Evolutionary conservation across 2,113 vertebrate species (phyloP).

Genomic region (Upupa epops): DNA sequence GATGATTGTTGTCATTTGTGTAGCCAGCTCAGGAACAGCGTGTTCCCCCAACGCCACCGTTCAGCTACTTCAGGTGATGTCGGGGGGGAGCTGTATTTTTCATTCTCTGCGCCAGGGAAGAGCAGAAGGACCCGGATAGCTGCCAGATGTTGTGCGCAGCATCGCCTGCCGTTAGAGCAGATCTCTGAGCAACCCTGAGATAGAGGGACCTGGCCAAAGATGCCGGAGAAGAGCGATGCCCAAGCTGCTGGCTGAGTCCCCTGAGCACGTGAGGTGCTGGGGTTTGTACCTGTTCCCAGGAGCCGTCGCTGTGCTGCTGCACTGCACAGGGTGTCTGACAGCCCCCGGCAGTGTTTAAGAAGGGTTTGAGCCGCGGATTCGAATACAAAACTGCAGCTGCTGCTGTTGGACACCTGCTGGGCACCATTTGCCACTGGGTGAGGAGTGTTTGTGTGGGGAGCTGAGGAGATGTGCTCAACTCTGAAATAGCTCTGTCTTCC

Average conservation of each 20-base stretch:
- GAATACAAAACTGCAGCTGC: neutral
- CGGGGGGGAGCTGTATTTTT: neutral
- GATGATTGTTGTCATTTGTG: neutral
- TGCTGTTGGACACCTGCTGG: neutral
- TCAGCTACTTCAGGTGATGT: neutral
- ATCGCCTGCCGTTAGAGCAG: neutral
- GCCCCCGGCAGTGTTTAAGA: fast-evolving
- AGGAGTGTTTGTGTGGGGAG: slow-evolving; percentile 44
- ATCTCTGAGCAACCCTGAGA: neutral
- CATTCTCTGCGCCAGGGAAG: neutral
- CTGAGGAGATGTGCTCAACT: slow-evolving; percentile 13
- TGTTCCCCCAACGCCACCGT: neutral
- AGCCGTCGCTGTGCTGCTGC: neutral
- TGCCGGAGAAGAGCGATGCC: neutral
- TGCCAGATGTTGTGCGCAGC: neutral
- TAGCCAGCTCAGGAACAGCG: neutral
- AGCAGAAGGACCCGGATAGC: neutral
- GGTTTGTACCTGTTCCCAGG: neutral
- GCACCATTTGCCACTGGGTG: neutral
- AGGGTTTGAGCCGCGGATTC: neutral
- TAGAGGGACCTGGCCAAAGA: neutral
- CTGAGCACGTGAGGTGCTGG: neutral
- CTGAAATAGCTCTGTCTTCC: slow-evolving; percentile 62
- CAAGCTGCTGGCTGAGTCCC: neutral
- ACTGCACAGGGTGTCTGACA: neutral